phyloP scores from a whole-genome alignment of 2,797 vertebrate species.

The Taenioides sp. region DNA sequence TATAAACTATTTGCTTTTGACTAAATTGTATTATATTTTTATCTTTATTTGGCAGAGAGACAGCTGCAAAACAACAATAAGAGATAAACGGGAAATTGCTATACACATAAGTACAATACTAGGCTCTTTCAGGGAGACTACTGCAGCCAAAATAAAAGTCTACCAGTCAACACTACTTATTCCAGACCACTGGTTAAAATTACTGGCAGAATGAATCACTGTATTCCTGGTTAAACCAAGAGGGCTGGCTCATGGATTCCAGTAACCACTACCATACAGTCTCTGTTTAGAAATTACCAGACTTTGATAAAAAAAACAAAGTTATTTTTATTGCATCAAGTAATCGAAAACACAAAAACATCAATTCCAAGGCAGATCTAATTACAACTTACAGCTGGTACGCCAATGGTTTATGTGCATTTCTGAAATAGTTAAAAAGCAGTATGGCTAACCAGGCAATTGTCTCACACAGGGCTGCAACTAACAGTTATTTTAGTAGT shows the following conservation, averaged over 20 bases:
- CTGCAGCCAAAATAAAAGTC: background rate
- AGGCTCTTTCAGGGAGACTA: background rate
- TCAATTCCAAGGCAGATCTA: background rate
- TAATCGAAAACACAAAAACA: background rate
- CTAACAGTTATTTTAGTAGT: too few relatives aligned
- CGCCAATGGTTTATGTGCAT: too few relatives aligned
- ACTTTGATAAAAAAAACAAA: background rate
- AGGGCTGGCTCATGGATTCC: conserved; percentile 15
- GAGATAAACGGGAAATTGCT: background rate
- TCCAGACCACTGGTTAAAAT: conserved; percentile 14
- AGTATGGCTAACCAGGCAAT: too few relatives aligned
- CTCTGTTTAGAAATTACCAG: background rate
- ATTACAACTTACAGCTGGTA: too few relatives aligned
- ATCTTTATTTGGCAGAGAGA: background rate
- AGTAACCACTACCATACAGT: conserved; percentile 4
- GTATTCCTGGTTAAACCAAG: conserved; percentile 19
- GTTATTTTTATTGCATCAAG: background rate
- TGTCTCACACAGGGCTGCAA: too few relatives aligned
- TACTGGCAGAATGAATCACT: conserved; percentile 25
- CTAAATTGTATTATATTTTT: background rate
- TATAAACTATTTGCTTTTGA: background rate
- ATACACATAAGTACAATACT: background rate
- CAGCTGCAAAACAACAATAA: too few relatives aligned
- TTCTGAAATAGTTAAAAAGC: too few relatives aligned
- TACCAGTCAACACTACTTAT: conserved; percentile 1